phyloP scores from a whole-genome alignment of 2,797 vertebrate species.

The Enteromius radiatus region DNA sequence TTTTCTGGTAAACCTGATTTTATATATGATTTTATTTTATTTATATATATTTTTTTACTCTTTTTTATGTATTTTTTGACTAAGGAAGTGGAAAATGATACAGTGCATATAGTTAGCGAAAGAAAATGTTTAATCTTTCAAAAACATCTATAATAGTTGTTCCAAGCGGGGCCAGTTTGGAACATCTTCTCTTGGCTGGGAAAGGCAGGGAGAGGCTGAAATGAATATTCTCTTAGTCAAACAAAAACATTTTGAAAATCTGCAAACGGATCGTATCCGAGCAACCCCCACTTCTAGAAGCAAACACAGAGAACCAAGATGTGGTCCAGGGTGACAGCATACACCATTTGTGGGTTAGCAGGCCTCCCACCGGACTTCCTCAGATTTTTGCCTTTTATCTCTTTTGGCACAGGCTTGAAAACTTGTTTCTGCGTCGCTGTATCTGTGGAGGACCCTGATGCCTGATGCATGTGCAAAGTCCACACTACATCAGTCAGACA shows the following conservation, averaged over 20 bases:
- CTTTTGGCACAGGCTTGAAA: slow-evolving; percentile 54
- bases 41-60: no score
- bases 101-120: background rate
- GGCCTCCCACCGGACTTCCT: slow-evolving; percentile 63
- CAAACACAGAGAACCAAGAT: slow-evolving; percentile 56
- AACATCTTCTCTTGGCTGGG: slow-evolving; percentile 45
- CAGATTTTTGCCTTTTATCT: slow-evolving; percentile 69
- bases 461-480: slow-evolving; percentile 27
- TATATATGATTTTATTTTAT: background rate
- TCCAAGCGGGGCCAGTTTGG: slow-evolving; percentile 34
- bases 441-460: slow-evolving; percentile 20
- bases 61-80: background rate
- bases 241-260: slow-evolving; percentile 64
- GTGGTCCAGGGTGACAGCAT: slow-evolving; percentile 12
- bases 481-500: slow-evolving; percentile 33
- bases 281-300: slow-evolving; percentile 64
- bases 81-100: background rate
- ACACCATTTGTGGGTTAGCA: slow-evolving; percentile 64
- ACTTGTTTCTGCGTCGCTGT: slow-evolving; percentile 40
- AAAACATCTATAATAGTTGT: slow-evolving; percentile 54
- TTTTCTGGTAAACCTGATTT: background rate
- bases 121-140: slow-evolving; percentile 19
- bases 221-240: slow-evolving; percentile 62
- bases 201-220: slow-evolving; percentile 51
- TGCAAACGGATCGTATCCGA: slow-evolving; percentile 65